These are phyloP conservation scores for Batillaria attramentaria DNA, from an alignment of 1,140 invertebrate species.

Conservation along the genomic window DNA sequence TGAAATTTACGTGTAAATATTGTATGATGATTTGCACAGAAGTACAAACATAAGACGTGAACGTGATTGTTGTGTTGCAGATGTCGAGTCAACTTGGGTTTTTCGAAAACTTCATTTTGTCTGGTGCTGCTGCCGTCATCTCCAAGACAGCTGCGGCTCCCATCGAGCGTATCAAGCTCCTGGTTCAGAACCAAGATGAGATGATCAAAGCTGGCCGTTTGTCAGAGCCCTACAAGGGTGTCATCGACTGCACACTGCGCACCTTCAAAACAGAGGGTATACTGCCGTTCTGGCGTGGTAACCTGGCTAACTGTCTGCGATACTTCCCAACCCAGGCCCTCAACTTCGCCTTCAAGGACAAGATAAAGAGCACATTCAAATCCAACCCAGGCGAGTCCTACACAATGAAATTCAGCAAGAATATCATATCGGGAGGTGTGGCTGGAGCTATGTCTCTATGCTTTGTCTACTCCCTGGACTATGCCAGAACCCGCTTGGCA, in stretches of 20 bases:
- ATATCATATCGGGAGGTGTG: constrained; percentile 93
- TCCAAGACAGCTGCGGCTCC: constrained; percentile 75
- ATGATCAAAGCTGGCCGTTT: constrained; percentile 72
- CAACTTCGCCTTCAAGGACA: constrained; percentile 96
- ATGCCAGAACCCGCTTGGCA: constrained; percentile 88
- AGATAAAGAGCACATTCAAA: constrained; percentile 81
- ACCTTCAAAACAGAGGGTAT: constrained; percentile 71
- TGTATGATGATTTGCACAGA: too few relatives aligned
- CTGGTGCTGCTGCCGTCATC: constrained; percentile 71
- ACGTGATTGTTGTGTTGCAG: constrained; percentile 48
- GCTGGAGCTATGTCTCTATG: constrained; percentile 93
- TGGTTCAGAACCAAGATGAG: constrained; percentile 79
- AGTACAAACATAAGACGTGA: too few relatives aligned
- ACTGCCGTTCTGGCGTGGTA: constrained; percentile 94
- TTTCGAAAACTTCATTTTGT: constrained; percentile 70
- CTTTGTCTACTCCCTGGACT: constrained; percentile 96
- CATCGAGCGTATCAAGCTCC: constrained; percentile 94
- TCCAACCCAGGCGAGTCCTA: constrained; percentile 65
- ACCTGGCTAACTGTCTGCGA: constrained; percentile 85
- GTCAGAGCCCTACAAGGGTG: constrained; percentile 71
- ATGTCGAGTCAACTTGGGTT: constrained; percentile 64
- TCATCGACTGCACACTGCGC: constrained; percentile 71
- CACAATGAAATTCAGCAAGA: constrained; percentile 69
- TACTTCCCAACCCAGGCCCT: constrained; percentile 97
- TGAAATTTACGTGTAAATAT: too few relatives aligned